These are phyloP conservation scores for Watsonalla binaria DNA, from an alignment of 2,888 invertebrate species.

Conservation along the genomic window DNA sequence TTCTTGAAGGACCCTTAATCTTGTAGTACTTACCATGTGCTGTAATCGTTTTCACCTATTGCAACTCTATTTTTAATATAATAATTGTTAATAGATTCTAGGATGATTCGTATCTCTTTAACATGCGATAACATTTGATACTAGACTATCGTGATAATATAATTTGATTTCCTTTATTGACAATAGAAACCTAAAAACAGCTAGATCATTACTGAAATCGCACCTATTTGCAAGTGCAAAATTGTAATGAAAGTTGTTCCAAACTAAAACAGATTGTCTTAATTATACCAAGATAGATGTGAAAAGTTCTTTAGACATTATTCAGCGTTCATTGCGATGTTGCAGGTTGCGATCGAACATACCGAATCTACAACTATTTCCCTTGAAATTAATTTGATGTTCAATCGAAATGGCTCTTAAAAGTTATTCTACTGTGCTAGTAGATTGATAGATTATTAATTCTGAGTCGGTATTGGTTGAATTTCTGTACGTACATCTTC, in stretches of 20 bases:
- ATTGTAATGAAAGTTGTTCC: slow-evolving; percentile 41
- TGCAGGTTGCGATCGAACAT: slow-evolving; percentile 18
- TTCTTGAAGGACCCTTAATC: no score
- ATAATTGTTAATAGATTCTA: not conserved
- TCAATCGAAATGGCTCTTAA: not conserved
- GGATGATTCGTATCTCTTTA: not conserved
- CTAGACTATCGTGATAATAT: no score
- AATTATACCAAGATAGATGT: slow-evolving; percentile 50
- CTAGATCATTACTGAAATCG: no score
- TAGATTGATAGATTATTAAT: no score
- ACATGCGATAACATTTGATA: not conserved
- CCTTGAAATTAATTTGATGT: not conserved
- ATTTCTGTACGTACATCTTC: no score
- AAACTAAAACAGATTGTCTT: slow-evolving; percentile 43
- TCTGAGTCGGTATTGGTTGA: no score
- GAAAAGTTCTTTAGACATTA: slow-evolving; percentile 40
- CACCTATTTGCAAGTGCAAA: slow-evolving; percentile 7
- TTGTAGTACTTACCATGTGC: no score
- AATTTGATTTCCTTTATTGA: no score
- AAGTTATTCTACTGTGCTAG: no score
- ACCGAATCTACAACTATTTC: not conserved
- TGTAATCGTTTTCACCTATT: no score
- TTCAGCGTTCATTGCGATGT: slow-evolving; percentile 18
- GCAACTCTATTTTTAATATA: no score
- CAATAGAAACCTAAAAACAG: no score